Evolutionary conservation across 2,113 vertebrate species (phyloP), one percentile per base, ranked within the genome.

Genomic region (Cynopterus brachyotis): DNA sequence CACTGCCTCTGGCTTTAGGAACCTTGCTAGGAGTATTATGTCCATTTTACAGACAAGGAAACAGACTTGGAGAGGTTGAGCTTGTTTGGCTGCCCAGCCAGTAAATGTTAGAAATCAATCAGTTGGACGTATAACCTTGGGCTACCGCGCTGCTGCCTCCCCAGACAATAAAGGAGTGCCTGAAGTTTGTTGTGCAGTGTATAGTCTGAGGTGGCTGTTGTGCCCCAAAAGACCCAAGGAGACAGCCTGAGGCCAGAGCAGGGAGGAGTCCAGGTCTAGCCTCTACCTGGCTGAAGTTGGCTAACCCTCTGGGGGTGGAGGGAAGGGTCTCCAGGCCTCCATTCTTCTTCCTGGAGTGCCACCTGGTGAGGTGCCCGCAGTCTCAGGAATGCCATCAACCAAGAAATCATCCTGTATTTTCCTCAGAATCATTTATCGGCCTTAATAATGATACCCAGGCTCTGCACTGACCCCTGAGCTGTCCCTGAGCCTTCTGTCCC

Each of bases 101-200:
- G 1, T 75, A 2, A 37, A 22, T 32, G 66, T 24, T 50, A 15
- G 37, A 92, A 67, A 78, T 26, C 5, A 28, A 30, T 35, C 62
- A 70, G 1, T n/a, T 53, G 15, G 22, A 60, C 3, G 4, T 11
- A 35, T 15, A 75, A 7, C 3, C 19, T 50, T 4, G 6, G 76
- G 6, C 37, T 26, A 26, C 15, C 16, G 13, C 26, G 19, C 24
- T 40, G 40, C 37, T 47, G 4, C 42, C 79, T 60, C 62, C 66
- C n/a, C 0, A 24, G 55, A 40, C 17, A 22, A 53, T 4, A 0
- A 0, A 12, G 57, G 53, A 67, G 60, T 50, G 32, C 47, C 42
- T 0, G 0, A 0, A 10, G 10, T 19, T 12, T 35, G 19, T 9
- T 6, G 3, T 20, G 32, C 60, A 37, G 7, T 17, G 6, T 19